Conservation (phyloP, 2,888 invertebrate species). For the Horisme vitalbata region DNA sequence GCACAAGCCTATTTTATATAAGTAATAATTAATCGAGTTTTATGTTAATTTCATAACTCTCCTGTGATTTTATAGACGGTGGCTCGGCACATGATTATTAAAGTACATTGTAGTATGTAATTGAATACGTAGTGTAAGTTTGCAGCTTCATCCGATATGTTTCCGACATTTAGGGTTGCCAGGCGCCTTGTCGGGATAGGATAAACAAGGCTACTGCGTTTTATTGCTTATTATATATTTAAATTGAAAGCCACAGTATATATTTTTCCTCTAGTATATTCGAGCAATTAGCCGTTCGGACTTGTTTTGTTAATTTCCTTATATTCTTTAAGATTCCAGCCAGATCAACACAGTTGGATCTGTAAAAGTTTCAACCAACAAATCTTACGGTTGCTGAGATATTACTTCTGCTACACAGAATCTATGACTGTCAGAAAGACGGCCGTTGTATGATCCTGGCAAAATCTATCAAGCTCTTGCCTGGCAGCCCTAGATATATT, state of each 20-base stretch:
- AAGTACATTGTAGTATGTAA: constrained; percentile 45
- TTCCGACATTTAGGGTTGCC: constrained; percentile 13
- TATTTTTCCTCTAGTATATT: too few species aligned
- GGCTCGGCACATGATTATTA: constrained; percentile 42
- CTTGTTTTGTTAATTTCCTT: too few species aligned
- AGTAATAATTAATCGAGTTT: constrained; percentile 23
- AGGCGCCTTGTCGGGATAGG: not conserved
- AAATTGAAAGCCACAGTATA: too few species aligned
- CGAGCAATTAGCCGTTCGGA: too few species aligned
- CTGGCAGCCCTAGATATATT: constrained; percentile 57
- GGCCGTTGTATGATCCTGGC: not conserved
- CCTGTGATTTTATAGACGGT: constrained; percentile 33
- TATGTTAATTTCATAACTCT: constrained; percentile 34
- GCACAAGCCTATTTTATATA: constrained; percentile 5
- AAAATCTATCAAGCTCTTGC: not conserved
- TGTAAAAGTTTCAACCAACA: too few species aligned
- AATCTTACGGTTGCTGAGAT: too few species aligned
- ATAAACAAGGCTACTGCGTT: too few species aligned
- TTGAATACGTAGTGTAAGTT: constrained; percentile 55
- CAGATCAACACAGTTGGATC: too few species aligned
- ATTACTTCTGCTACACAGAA: too few species aligned
- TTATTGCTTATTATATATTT: too few species aligned
- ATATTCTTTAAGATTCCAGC: too few species aligned
- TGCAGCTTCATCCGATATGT: constrained; percentile 26
- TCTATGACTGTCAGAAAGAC: too few species aligned